These are phyloP conservation scores for Sebastolobus altivelis DNA, from an alignment of 2,797 vertebrate genomes.

Conservation along the genomic window DNA sequence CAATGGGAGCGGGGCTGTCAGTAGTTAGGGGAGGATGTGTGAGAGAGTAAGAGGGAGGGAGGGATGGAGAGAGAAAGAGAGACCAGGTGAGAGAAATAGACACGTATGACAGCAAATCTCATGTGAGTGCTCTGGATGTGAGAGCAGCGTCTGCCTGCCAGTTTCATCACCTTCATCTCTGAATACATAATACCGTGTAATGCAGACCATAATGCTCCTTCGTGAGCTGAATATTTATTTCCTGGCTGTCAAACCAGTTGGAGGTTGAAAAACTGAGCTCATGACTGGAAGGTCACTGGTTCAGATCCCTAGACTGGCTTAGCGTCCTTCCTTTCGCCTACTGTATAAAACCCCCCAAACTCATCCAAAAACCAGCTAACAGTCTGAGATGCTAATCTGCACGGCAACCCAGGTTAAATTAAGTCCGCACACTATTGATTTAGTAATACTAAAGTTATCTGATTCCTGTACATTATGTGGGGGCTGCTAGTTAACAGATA, in stretches of 20 bases:
- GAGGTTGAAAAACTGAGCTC: background rate
- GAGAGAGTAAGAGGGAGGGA: background rate
- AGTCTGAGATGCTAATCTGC: slow-evolving; percentile 38
- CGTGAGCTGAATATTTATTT: slow-evolving; percentile 37
- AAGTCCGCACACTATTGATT: slow-evolving; percentile 68
- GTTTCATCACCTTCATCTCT: slow-evolving; percentile 36
- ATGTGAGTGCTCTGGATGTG: slow-evolving; percentile 21
- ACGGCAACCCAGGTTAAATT: slow-evolving; percentile 59
- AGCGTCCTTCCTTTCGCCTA: background rate
- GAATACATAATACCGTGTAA: slow-evolving; percentile 30
- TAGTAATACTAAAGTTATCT: slow-evolving; percentile 58
- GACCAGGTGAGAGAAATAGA: slow-evolving; percentile 31
- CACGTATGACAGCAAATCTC: slow-evolving; percentile 26
- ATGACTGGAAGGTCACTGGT: slow-evolving; percentile 8
- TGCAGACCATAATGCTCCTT: slow-evolving; percentile 26
- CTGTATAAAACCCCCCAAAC: background rate
- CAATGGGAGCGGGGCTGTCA: slow-evolving; percentile 36
- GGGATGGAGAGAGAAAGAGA: background rate
- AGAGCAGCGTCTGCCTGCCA: slow-evolving; percentile 2
- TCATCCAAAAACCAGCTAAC: slow-evolving; percentile 32
- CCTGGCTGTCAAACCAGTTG: background rate
- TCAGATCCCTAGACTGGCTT: slow-evolving; percentile 4
- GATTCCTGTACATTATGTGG: slow-evolving; percentile 66
- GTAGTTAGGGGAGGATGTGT: background rate
- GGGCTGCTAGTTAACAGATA: slow-evolving; percentile 59